Evolutionary conservation across 2,888 invertebrate species (phyloP).

Genomic region (Parnassius smintheus): DNA sequence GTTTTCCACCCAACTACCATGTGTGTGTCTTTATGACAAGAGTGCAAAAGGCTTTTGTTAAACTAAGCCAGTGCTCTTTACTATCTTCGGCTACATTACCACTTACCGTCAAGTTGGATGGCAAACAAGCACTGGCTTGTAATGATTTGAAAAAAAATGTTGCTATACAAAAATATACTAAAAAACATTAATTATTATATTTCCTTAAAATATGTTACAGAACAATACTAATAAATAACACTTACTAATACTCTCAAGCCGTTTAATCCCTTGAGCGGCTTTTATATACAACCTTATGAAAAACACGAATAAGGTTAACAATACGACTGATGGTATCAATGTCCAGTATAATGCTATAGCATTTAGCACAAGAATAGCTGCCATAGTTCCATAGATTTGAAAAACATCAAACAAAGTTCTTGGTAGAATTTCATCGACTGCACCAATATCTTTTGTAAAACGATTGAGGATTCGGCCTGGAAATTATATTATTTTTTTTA

Average conservation of each 20-base stretch:
- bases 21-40: no score
- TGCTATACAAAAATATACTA: no score
- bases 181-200: no score
- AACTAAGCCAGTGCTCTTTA: no score
- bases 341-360: conserved; percentile 83
- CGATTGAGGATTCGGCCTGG: conserved; percentile 86
- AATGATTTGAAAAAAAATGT: no score
- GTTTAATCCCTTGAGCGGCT: conserved; percentile 86
- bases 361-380: conserved; percentile 82
- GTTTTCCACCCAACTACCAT: no score
- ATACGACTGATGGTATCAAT: conserved; percentile 78
- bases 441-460: conserved; percentile 93
- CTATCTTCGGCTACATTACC: no score
- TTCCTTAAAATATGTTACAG: not conserved
- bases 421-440: conserved; percentile 88
- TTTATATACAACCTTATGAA: conserved; percentile 83
- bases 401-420: conserved; percentile 85
- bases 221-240: not conserved
- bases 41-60: no score
- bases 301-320: conserved; percentile 80
- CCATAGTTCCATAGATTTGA: conserved; percentile 75
- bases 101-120: no score
- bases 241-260: conserved; percentile 83
- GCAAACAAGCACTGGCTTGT: no score
- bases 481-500: conserved; percentile 28